A percentile compares a stretch with the other conserved stretches of the same genome.
Conservation (phyloP, 2,797 vertebrate species). For the Galago senegalensis region DNA sequence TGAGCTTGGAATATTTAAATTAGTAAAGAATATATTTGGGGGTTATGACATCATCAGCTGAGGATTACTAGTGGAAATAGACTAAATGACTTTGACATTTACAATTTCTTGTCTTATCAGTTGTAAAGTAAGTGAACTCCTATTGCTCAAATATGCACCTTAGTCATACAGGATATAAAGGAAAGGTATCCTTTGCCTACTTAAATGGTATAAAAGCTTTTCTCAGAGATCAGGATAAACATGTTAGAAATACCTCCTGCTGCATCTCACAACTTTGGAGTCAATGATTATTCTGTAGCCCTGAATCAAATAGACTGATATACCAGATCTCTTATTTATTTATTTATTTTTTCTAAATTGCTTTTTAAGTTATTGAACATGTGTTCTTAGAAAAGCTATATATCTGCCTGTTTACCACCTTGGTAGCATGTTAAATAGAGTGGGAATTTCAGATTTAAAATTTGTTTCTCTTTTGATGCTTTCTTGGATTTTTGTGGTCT, state of each 20-base stretch:
- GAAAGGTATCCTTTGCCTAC: neutral
- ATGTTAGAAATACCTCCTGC: neutral
- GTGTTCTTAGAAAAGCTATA: neutral
- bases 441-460: neutral
- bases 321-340: neutral
- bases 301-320: neutral
- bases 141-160: neutral
- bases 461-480: neutral
- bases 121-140: neutral
- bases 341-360: neutral
- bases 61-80: neutral
- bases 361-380: neutral
- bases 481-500: neutral
- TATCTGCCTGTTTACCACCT: neutral
- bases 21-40: neutral
- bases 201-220: neutral
- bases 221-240: neutral
- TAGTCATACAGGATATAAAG: neutral
- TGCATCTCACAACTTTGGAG: neutral
- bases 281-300: neutral
- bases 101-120: neutral
- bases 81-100: neutral
- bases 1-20: neutral
- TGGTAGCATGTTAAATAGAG: neutral
- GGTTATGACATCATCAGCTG: neutral